phyloP scores from a whole-genome alignment of 1,140 invertebrate genomes.

The Ruditapes philippinarum region DNA sequence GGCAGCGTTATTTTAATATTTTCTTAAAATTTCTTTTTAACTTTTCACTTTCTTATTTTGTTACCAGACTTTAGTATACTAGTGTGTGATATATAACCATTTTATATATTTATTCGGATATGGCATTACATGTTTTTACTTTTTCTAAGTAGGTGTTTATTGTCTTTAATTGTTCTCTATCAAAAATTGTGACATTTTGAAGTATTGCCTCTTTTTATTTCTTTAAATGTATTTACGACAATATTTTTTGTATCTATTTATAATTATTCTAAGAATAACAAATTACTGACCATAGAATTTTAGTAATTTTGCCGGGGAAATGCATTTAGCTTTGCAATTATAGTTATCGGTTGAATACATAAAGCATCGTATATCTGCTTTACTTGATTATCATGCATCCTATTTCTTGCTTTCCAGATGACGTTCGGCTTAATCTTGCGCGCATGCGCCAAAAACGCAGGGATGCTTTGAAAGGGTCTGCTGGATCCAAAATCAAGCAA shows the following conservation, averaged over 20 bases:
- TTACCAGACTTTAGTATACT: constrained; percentile 8
- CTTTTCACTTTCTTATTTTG: neutral
- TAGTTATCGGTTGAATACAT: neutral
- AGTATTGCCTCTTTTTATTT: too few species aligned
- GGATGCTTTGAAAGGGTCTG: constrained; percentile 10
- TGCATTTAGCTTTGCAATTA: neutral
- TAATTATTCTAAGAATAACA: neutral
- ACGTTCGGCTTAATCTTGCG: constrained; percentile 55
- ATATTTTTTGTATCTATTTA: too few species aligned
- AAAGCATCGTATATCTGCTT: too few species aligned
- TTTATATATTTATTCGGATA: too few species aligned
- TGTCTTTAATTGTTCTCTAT: too few species aligned
- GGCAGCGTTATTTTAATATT: neutral
- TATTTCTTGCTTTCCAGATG: constrained; percentile 57
- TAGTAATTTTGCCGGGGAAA: neutral
- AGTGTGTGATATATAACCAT: neutral
- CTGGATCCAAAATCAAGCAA: neutral
- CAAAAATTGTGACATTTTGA: too few species aligned
- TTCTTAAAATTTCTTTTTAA: neutral
- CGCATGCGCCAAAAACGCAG: constrained; percentile 42
- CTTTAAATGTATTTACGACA: too few species aligned
- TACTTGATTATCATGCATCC: too few species aligned
- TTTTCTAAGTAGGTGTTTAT: too few species aligned
- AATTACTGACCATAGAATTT: neutral
- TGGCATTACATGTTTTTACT: too few species aligned